Base-by-base conservation (phyloP, 1,140 invertebrate species). In the Aphaenogaster ashmeadi region DNA sequence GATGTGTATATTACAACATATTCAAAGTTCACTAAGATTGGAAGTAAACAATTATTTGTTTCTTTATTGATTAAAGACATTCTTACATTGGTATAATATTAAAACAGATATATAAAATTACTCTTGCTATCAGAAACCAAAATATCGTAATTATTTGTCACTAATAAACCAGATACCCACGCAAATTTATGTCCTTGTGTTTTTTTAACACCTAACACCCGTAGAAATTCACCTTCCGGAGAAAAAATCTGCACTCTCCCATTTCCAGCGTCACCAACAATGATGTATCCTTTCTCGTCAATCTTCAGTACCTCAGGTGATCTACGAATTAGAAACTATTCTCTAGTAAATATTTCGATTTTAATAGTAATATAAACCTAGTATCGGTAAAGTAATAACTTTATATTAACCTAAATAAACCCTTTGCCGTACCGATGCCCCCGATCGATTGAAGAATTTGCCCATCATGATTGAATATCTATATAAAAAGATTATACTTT, bases 221-320 rank as follows among this genome's bases (percentile, higher is more conserved):
- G 95, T 3, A 98, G 95, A 38, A 97, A 95, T 77, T 96, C 95
- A 38, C 97, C 97, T 75, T 96, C 96, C 0, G 96, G 96, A 72
- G 96, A 96, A 92, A 98, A 98, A 15, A 98, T 96, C 94, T 98
- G 97, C 9, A 98, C 96, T 36, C 98, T 95, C 67, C 97, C 97
- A 93, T 98, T 98, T 2, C 97, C 98, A 18, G 97, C 97, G 92
- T 98, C 98, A 0, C 97, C 98, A 0, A 98, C 97, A 3, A 97
- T 93, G 69, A 98, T 97, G 92, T 97, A 97, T 3, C 97, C 97
- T 91, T 97, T 92, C 2, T 96, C 95, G 93, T 98, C 98, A 0
- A 98, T 96, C 0, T 97, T 96, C 18, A 98, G 94, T 0, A 97
- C 97, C 93, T 97, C 97, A 1, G 97, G 97, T 50, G 97, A 96